Percentiles rank a stretch among this genome's conserved stretches.
phyloP scores from a whole-genome alignment of 2,113 vertebrate species.

The Macroglossus sobrinus region DNA sequence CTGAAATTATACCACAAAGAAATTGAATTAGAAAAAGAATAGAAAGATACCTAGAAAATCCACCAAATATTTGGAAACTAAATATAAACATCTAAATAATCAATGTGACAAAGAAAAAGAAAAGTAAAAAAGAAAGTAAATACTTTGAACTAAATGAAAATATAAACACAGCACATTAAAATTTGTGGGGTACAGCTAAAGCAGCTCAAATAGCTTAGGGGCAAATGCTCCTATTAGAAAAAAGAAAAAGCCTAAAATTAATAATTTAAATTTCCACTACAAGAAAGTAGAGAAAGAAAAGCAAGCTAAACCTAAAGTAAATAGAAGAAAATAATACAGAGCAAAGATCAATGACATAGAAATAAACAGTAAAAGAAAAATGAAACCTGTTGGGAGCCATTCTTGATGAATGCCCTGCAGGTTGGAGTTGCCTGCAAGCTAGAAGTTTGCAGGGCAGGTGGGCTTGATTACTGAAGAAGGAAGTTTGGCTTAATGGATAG shows the following conservation, averaged over 20 bases:
- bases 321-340: not conserved
- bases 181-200: not conserved
- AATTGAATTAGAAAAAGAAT: not conserved
- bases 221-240: constrained; percentile 17
- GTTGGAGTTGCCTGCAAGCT: too few relatives aligned
- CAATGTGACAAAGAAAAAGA: not conserved
- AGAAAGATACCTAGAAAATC: not conserved
- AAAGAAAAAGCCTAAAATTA: not conserved
- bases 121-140: not conserved
- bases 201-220: not conserved
- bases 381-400: too few relatives aligned
- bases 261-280: not conserved
- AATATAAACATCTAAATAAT: constrained; percentile 24
- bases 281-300: not conserved
- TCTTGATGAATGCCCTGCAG: too few relatives aligned
- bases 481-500: too few relatives aligned
- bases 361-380: not conserved
- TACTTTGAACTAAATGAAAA: not conserved
- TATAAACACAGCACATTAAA: constrained; percentile 27
- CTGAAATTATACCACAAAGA: not conserved
- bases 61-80: not conserved
- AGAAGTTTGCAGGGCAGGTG: too few relatives aligned
- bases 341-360: not conserved
- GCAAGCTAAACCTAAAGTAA: not conserved
- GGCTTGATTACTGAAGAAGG: too few relatives aligned